Evolutionary conservation across 2,113 vertebrate species (phyloP).

Genomic region (Clarias gariepinus): DNA sequence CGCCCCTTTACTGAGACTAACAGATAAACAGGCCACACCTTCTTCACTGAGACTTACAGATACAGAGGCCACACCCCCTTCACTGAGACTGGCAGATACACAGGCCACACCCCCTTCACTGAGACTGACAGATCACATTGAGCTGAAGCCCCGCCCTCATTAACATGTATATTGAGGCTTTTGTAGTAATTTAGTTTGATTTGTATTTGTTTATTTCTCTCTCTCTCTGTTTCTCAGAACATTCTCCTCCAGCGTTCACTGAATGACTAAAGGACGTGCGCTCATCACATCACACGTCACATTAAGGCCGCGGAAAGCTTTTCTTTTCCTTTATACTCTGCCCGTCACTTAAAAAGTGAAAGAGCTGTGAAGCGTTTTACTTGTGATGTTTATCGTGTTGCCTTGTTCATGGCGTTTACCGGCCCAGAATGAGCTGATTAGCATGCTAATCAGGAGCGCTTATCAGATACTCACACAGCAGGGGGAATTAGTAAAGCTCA

Average conservation of each 20-base stretch:
- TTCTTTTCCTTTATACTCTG: neutral
- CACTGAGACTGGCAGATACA: no score
- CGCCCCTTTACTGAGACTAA: no score
- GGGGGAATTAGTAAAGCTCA: neutral
- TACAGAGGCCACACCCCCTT: no score
- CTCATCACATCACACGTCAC: neutral
- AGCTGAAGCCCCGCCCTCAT: neutral
- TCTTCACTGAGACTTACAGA: no score
- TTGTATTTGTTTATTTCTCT: neutral
- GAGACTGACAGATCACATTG: no score
- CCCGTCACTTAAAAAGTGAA: conserved; percentile 15
- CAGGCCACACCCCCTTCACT: no score
- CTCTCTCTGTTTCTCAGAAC: neutral
- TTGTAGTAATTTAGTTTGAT: neutral
- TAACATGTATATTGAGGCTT: neutral
- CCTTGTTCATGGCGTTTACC: neutral
- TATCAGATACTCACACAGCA: conserved; percentile 34
- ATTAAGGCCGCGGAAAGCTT: conserved; percentile 7
- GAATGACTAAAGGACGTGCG: neutral
- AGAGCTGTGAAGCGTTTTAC: neutral
- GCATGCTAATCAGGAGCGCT: conserved; percentile 35
- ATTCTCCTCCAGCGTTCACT: neutral
- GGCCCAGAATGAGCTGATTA: conserved; percentile 12
- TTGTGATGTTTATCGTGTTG: conserved; percentile 13
- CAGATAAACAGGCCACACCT: no score